Evolutionary conservation across 53 echinoderm and acorn worm genomes (phyloP), one percentile per base, ranked within the genome.

Genomic region (Apostichopus leukothele): DNA sequence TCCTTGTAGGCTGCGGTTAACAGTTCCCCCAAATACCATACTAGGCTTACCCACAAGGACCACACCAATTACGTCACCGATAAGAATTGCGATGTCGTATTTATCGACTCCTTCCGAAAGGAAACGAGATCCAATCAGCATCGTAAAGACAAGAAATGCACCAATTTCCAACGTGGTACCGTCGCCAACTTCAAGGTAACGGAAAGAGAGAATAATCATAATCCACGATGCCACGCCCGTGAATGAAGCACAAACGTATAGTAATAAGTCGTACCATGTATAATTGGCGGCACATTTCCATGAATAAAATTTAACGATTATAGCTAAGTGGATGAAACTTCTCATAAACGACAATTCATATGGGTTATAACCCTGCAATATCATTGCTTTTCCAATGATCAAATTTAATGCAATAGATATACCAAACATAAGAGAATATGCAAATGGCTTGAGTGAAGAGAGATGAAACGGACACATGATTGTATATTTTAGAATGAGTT

Each of bases 101-200:
- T 19, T 16, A 27, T 63, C 63, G 63, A 63, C 16, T 9, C 11
- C 63, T 63, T 63, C 63, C 12, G 16, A 63, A 16, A 63, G 75
- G 16, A 23, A 75, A 23, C 14, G 9, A 27, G 14, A 27, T 9
- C 22, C 75, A 21, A 75, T 18, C 6, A 75, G 22, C 9, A 20
- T 9, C 22, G 75, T 75, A 27, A 75, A 75, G 0, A 75, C 20
- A 19, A 75, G 18, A 19, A 6, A 13, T 21, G 75, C 75, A 23
- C 75, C 75, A 13, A 75, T 27, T 75, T 75, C 75, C 19, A 75
- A 5, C 22, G 75, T 19, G 6, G 75, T 75, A 19, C 20, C 19
- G 75, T 75, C 75, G 75, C 75, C 75, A 9, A 75, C 75, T 19
- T 75, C 75, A 21, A 75, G 27, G 27, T 75, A 13, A 21, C 22